Percentiles rank a stretch among this genome's conserved stretches.
Conservation (phyloP, 2,888 invertebrate species). For the Endotricha flammealis region DNA sequence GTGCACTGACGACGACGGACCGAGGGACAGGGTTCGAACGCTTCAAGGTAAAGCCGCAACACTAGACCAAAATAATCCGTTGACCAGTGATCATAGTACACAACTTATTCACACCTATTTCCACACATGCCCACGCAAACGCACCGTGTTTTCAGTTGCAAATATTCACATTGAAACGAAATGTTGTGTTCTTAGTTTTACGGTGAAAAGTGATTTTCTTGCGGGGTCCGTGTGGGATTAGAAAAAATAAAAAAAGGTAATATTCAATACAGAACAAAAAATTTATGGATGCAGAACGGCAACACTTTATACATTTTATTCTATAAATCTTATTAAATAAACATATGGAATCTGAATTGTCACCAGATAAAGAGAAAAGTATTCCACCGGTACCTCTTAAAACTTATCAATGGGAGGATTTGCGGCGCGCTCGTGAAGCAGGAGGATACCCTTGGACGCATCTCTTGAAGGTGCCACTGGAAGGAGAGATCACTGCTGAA, state of each 20-base stretch:
- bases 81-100: constrained; percentile 63
- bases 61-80: constrained; percentile 60
- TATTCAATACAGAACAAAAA: constrained; percentile 20
- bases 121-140: constrained; percentile 74
- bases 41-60: constrained; percentile 66
- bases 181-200: constrained; percentile 73
- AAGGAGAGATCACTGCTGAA: constrained; percentile 70
- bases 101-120: constrained; percentile 75
- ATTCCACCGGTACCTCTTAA: constrained; percentile 84
- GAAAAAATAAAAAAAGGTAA: constrained; percentile 24
- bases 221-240: constrained; percentile 47
- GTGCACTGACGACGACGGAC: constrained; percentile 35
- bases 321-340: constrained; percentile 37
- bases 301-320: constrained; percentile 25
- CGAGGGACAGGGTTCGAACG: constrained; percentile 35
- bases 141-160: constrained; percentile 69
- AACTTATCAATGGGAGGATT: constrained; percentile 90
- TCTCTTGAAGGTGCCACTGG: constrained; percentile 81
- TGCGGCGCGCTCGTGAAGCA: constrained; percentile 81
- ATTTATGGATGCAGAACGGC: constrained; percentile 27
- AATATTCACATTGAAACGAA: constrained; percentile 68
- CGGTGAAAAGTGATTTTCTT: constrained; percentile 56
- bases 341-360: constrained; percentile 78
- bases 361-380: constrained; percentile 67
- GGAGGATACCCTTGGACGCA: constrained; percentile 91